Evolutionary conservation across 2,113 vertebrate species (phyloP), one percentile per base, ranked within the genome.

Genomic region (Triplophysa siluroides): DNA sequence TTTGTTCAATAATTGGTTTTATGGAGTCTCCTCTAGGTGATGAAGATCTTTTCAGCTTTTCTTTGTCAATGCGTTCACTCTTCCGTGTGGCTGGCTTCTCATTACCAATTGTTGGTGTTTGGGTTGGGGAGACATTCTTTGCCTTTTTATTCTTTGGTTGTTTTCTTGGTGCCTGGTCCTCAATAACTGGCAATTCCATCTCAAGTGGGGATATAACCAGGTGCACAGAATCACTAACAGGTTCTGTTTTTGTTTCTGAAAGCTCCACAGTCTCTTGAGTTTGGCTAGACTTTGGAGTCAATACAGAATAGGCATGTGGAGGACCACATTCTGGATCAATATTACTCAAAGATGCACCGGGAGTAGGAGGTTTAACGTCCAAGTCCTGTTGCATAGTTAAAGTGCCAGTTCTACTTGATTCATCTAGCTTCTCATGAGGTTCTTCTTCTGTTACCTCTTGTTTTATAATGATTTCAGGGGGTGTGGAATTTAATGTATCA

Each of bases 11-110:
- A 47, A 33, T 47, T 2, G 29, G 33, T 75, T 81, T 83, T 65
- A 21, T 61, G 62, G 70, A 23, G 52, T 83, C 81, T 67, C 75
- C 78, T 76, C 82, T 83, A 18, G 84, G 76, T 54, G 93, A 92
- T 80, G 94, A 92, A 0, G 91, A 94, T 47, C 95, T 91, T 90
- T 96, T 99, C 1, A 98, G 93, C 75, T 97, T 99, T 74, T 98
- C 98, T 64, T 91, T 92, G 88, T 98, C 98, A 84, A 99, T 99
- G 45, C 98, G 91, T 88, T 98, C 97, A 0, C 98, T 99, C 86
- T 98, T 99, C 69, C 98, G 93, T 0, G 94, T 98, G 84, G 94
- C 95, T 0, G 97, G 95, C 85, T 97, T 99, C 86, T 97, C 95
- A 0, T 75, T 43, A 0, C 78, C 88, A 24, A 87, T 83, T 10